Conservation (phyloP, 2,797 vertebrate species). For the Babyrousa celebensis region DNA sequence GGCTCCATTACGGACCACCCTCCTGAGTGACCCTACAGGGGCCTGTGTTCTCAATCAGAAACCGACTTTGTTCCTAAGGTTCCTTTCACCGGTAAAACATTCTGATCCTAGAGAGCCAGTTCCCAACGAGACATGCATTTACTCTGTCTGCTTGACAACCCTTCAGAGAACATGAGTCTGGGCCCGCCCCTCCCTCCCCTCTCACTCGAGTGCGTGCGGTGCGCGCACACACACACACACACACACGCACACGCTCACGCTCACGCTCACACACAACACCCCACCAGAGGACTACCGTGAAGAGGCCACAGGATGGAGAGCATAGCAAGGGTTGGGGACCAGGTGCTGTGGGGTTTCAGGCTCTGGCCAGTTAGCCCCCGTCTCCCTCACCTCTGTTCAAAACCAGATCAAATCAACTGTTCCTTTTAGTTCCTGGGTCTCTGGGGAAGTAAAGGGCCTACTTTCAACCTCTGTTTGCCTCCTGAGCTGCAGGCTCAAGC, state of each 20-base stretch:
- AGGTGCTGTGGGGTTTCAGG: background rate
- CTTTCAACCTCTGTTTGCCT: conserved; percentile 32
- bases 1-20: background rate
- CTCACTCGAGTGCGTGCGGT: no score
- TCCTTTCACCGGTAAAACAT: conserved; percentile 41
- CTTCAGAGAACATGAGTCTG: background rate
- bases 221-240: background rate
- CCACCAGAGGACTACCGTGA: background rate
- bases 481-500: conserved; percentile 1
- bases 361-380: background rate
- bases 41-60: conserved; percentile 48
- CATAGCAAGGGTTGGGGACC: background rate
- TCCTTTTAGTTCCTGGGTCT: background rate
- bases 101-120: conserved; percentile 60
- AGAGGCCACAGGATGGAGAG: background rate
- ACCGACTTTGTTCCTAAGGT: background rate
- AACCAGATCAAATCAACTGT: background rate
- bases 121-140: conserved; percentile 7
- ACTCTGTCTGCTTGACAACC: background rate
- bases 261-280: no score
- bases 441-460: background rate
- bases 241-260: no score
- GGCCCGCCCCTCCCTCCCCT: background rate
- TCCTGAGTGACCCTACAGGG: background rate
- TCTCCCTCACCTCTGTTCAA: conserved; percentile 2